phyloP scores from a whole-genome alignment of 2,888 invertebrate species.

The Folsomia candida region DNA sequence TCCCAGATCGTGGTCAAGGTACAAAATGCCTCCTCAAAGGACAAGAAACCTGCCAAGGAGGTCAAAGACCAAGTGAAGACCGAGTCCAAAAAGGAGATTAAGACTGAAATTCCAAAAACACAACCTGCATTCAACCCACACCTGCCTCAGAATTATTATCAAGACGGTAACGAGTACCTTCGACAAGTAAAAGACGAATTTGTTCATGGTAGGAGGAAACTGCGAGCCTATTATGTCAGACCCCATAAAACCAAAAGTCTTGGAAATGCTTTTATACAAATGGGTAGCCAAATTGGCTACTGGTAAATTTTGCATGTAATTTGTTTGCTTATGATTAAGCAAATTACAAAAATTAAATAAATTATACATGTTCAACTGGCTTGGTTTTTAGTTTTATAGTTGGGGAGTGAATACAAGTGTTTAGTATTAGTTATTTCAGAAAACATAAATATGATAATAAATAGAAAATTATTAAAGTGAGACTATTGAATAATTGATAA shows the following conservation, averaged over 20 bases:
- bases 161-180: background rate
- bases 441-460: no score
- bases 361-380: no score
- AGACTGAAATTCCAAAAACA: background rate
- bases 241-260: background rate
- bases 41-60: no score
- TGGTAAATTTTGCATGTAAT: no score
- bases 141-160: background rate
- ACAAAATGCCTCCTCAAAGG: no score
- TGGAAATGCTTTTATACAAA: background rate
- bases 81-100: background rate
- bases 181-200: background rate
- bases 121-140: background rate
- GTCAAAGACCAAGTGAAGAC: background rate
- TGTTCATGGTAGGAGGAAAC: background rate
- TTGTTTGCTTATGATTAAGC: no score
- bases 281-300: background rate
- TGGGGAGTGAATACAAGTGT: no score
- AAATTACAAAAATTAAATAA: no score
- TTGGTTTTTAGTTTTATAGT: no score
- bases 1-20: background rate
- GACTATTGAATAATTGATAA: no score
- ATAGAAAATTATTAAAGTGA: no score
- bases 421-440: no score
- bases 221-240: background rate